Conservation (phyloP, 2,113 vertebrate genomes). For the Danionella cerebrum region DNA sequence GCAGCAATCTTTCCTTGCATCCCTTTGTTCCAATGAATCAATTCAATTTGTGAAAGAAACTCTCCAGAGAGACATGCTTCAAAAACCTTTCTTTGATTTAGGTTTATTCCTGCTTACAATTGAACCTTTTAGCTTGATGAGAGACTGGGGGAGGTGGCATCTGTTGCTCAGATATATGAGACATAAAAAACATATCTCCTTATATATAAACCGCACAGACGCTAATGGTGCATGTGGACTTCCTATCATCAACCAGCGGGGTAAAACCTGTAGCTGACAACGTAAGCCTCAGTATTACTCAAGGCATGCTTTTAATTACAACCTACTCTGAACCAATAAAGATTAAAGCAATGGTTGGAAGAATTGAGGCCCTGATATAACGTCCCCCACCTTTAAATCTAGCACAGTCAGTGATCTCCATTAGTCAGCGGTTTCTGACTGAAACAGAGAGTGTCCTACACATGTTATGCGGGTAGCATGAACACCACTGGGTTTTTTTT, state of each 20-base stretch:
- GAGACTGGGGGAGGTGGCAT: conserved; percentile 4
- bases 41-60: conserved; percentile 10
- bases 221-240: not conserved
- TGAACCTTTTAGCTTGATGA: conserved; percentile 25
- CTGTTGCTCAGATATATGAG: conserved; percentile 13
- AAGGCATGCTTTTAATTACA: conserved; percentile 55
- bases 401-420: conserved; percentile 29
- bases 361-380: conserved; percentile 31
- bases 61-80: not conserved
- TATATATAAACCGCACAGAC: conserved; percentile 2
- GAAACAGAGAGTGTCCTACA: conserved; percentile 4
- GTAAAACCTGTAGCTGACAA: not conserved
- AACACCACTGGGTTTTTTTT: conserved; percentile 35
- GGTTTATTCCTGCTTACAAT: conserved; percentile 1
- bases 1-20: conserved; percentile 20
- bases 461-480: conserved; percentile 2
- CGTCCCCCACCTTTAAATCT: conserved; percentile 13
- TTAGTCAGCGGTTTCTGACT: conserved; percentile 39
- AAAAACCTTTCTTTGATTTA: conserved; percentile 17
- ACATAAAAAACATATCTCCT: not conserved
- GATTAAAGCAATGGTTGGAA: conserved; percentile 46
- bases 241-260: not conserved
- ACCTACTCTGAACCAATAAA: conserved; percentile 66
- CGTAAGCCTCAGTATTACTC: conserved; percentile 24
- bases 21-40: conserved; percentile 11